phyloP scores from a whole-genome alignment of 2,797 vertebrate species.

The Rhinogobio ventralis region DNA sequence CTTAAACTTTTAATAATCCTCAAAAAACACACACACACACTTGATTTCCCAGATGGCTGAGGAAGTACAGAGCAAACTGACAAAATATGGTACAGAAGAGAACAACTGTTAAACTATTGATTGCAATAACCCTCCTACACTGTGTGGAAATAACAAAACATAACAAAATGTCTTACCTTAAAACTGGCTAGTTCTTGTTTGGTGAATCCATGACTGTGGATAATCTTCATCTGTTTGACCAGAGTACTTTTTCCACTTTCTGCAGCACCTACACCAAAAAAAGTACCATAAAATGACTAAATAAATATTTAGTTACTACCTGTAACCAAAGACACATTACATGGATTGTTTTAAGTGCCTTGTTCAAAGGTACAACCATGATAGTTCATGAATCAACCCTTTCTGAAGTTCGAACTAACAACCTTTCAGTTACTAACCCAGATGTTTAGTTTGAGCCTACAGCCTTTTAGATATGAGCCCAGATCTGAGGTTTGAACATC shows the following conservation, averaged over 20 bases:
- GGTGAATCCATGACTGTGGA: conserved; percentile 82
- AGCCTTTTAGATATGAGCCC: background rate
- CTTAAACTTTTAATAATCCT: conserved; percentile 32
- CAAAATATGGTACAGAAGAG: background rate
- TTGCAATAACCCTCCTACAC: background rate
- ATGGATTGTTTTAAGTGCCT: background rate
- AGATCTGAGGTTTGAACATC: background rate
- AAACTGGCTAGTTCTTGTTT: conserved; percentile 80
- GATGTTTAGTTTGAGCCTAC: background rate
- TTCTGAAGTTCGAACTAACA: background rate
- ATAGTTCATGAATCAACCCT: background rate
- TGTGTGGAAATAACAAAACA: background rate
- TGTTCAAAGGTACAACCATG: background rate
- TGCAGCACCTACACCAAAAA: conserved; percentile 73
- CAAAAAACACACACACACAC: conserved; percentile 2
- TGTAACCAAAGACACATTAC: background rate
- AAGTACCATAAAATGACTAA: background rate
- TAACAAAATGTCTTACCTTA: conserved; percentile 70
- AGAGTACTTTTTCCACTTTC: conserved; percentile 84
- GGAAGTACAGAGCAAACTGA: background rate
- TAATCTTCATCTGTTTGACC: conserved; percentile 87
- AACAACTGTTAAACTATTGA: background rate
- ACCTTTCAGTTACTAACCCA: background rate
- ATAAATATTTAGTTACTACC: background rate
- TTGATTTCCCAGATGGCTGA: conserved; percentile 6